Conservation (phyloP, 2,888 invertebrate genomes). For the Chouioia cunea region DNA sequence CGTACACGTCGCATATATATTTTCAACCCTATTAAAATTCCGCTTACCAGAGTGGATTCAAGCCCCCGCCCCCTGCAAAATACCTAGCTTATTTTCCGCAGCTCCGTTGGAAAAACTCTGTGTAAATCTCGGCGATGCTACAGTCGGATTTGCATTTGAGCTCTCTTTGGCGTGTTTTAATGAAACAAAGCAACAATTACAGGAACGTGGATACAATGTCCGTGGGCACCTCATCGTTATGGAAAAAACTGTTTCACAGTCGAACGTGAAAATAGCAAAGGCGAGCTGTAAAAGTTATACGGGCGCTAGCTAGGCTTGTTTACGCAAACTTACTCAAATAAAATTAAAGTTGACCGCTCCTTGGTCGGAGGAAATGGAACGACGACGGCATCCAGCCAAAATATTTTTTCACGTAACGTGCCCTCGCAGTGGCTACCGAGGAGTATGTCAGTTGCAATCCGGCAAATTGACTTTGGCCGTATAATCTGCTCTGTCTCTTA, state of each 20-base stretch:
- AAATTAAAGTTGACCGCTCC: too few relatives aligned
- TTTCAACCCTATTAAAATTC: conserved; percentile 38
- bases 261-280: too few relatives aligned
- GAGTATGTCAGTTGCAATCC: not conserved
- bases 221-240: too few relatives aligned
- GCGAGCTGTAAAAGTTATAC: too few relatives aligned
- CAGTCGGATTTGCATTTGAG: conserved; percentile 35
- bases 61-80: conserved; percentile 16
- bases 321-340: too few relatives aligned
- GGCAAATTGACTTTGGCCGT: not conserved
- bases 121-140: not conserved
- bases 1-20: conserved; percentile 5
- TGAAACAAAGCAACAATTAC: conserved; percentile 42
- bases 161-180: conserved; percentile 30
- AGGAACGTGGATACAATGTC: not conserved
- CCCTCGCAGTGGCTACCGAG: too few relatives aligned
- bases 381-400: too few relatives aligned
- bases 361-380: too few relatives aligned
- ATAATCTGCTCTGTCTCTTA: conserved; percentile 3
- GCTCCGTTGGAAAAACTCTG: conserved; percentile 30
- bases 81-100: conserved; percentile 41
- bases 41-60: conserved; percentile 30
- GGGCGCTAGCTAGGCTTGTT: too few relatives aligned
- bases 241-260: too few relatives aligned
- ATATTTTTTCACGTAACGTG: too few relatives aligned